phyloP scores from a whole-genome alignment of 2,113 vertebrate species.

The Cottus gobio region DNA sequence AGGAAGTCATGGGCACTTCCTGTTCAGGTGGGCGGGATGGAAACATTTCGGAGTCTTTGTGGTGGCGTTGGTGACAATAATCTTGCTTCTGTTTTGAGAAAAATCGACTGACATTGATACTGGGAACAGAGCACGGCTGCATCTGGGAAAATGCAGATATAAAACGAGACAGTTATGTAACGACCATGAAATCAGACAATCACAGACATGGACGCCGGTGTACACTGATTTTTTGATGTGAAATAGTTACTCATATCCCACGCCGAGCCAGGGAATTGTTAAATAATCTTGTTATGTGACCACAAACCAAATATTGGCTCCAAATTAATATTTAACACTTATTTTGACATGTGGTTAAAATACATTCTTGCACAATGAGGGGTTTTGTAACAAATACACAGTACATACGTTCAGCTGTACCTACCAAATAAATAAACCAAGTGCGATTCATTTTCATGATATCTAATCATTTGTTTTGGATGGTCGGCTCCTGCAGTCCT shows the following conservation, averaged over 20 bases:
- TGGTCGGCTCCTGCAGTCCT: slow-evolving; percentile 45
- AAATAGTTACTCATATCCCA: slow-evolving; percentile 5
- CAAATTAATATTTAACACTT: slow-evolving; percentile 42
- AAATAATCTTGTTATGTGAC: slow-evolving; percentile 17
- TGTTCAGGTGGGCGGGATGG: slow-evolving; percentile 48
- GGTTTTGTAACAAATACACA: not conserved
- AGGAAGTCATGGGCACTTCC: slow-evolving; percentile 74
- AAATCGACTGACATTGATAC: not conserved
- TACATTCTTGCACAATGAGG: not conserved
- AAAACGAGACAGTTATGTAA: slow-evolving; percentile 36
- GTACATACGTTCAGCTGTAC: slow-evolving; percentile 5
- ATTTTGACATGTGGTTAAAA: slow-evolving; percentile 31
- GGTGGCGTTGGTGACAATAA: slow-evolving; percentile 4
- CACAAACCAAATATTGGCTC: slow-evolving; percentile 17
- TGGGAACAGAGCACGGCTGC: not conserved
- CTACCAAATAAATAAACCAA: slow-evolving; percentile 14
- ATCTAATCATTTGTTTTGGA: slow-evolving; percentile 47
- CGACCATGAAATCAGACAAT: slow-evolving; percentile 19
- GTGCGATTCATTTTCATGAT: not conserved
- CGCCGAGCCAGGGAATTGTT: slow-evolving; percentile 16
- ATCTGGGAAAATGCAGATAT: slow-evolving; percentile 15
- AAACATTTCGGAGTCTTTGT: slow-evolving; percentile 28
- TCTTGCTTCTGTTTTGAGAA: not conserved
- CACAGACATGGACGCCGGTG: not conserved
- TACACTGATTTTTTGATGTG: not conserved